phyloP scores from a whole-genome alignment of 1,140 invertebrate genomes.

The Lepidurus couesii region DNA sequence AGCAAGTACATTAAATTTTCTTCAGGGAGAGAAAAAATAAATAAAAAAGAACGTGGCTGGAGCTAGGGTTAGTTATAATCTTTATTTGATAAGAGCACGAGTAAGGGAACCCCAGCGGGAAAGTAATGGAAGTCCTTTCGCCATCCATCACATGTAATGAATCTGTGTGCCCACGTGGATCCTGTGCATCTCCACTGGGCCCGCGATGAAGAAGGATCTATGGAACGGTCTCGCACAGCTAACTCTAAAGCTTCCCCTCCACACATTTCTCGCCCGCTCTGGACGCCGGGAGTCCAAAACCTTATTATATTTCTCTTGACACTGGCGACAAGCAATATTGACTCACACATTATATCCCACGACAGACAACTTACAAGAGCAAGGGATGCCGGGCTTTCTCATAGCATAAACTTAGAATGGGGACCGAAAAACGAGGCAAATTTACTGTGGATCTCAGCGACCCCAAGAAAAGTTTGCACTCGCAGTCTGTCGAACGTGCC shows the following conservation, averaged over 20 bases:
- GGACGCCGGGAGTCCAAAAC: not conserved
- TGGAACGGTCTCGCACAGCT: too few relatives aligned
- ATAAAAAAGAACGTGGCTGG: not conserved
- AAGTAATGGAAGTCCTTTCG: conserved; percentile 22
- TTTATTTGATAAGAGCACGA: conserved; percentile 1
- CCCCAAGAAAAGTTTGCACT: not conserved
- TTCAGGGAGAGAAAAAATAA: not conserved
- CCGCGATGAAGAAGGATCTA: too few relatives aligned
- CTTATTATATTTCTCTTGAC: conserved; percentile 20
- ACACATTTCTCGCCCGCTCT: not conserved
- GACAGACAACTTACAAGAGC: not conserved
- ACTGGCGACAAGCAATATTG: conserved; percentile 5
- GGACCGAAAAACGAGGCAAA: not conserved
- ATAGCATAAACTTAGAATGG: not conserved
- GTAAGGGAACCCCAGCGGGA: conserved; percentile 16
- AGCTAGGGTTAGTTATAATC: conserved; percentile 5
- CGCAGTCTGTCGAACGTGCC: not conserved
- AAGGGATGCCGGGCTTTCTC: too few relatives aligned
- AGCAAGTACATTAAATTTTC: not conserved
- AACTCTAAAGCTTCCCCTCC: not conserved
- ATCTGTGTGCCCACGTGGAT: conserved; percentile 18
- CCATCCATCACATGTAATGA: conserved; percentile 19
- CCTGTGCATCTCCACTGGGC: not conserved
- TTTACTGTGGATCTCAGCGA: not conserved
- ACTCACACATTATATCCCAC: conserved; percentile 3